These are phyloP conservation scores for Nomada hirtipes DNA, from an alignment of 2,888 invertebrate species.

Conservation along the genomic window DNA sequence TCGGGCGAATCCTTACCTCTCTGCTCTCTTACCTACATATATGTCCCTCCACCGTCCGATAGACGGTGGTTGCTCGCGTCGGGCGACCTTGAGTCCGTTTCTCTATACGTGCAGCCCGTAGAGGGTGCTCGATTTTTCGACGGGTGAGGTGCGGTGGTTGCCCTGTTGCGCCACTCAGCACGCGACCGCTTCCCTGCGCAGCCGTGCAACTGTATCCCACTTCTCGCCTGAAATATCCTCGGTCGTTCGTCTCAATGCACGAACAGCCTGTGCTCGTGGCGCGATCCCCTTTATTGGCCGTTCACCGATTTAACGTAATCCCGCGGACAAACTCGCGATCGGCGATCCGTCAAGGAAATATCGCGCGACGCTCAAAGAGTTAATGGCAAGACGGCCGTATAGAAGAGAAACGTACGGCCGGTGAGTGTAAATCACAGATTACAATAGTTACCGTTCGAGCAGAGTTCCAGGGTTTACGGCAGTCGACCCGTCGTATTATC, in stretches of 20 bases:
- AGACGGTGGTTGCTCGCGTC: slow-evolving; percentile 56
- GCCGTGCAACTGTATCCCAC: neutral
- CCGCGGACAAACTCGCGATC: neutral
- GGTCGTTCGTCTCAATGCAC: neutral
- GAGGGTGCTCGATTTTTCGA: slow-evolving; percentile 25
- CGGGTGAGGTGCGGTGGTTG: neutral
- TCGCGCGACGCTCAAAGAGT: slow-evolving; percentile 16
- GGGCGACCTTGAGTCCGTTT: slow-evolving; percentile 61
- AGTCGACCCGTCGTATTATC: slow-evolving; percentile 71
- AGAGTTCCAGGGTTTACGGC: slow-evolving; percentile 67
- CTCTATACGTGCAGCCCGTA: slow-evolving; percentile 6
- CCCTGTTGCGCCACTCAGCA: slow-evolving; percentile 24
- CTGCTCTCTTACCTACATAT: slow-evolving; percentile 44
- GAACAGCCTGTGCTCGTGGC: no score
- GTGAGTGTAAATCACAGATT: slow-evolving; percentile 62
- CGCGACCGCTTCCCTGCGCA: slow-evolving; percentile 24
- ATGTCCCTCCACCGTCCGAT: slow-evolving; percentile 40
- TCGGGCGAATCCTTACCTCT: slow-evolving; percentile 73
- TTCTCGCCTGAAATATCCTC: slow-evolving; percentile 7
- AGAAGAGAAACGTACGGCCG: slow-evolving; percentile 20
- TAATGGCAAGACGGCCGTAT: neutral
- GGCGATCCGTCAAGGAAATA: neutral
- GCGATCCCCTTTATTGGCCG: neutral
- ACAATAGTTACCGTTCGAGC: slow-evolving; percentile 71
- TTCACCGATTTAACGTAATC: neutral